phyloP scores from a whole-genome alignment of 2,888 invertebrate genomes.

The Catocala sponsa region DNA sequence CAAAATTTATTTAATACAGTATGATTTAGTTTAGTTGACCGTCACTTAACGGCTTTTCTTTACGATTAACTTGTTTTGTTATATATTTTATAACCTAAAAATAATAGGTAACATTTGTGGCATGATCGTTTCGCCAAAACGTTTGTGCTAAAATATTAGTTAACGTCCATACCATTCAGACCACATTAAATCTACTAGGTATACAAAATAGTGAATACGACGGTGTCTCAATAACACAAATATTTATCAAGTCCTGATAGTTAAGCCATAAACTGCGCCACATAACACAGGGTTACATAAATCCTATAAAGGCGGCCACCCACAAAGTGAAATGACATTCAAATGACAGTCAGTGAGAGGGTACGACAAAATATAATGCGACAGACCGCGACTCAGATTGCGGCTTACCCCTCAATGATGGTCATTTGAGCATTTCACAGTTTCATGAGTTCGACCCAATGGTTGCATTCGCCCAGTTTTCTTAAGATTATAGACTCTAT shows the following conservation, averaged over 20 bases:
- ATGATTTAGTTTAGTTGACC: too few relatives aligned
- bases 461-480: background rate
- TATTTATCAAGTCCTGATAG: background rate
- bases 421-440: conserved; percentile 63
- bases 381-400: conserved; percentile 32
- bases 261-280: background rate
- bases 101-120: too few relatives aligned
- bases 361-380: conserved; percentile 41
- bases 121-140: too few relatives aligned
- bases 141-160: too few relatives aligned
- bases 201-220: too few relatives aligned
- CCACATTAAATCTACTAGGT: too few relatives aligned
- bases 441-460: conserved; percentile 45
- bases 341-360: conserved; percentile 43
- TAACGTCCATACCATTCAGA: too few relatives aligned
- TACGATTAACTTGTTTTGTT: too few relatives aligned
- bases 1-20: too few relatives aligned
- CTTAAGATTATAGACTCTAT: conserved; percentile 50
- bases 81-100: too few relatives aligned
- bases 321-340: conserved; percentile 52
- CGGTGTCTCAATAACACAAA: background rate
- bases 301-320: conserved; percentile 46
- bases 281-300: background rate
- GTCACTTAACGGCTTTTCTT: too few relatives aligned
- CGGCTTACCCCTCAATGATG: conserved; percentile 51